These are phyloP conservation scores for Drosophila emarginata DNA, from an alignment of 2,888 invertebrate genomes.

Conservation along the genomic window DNA sequence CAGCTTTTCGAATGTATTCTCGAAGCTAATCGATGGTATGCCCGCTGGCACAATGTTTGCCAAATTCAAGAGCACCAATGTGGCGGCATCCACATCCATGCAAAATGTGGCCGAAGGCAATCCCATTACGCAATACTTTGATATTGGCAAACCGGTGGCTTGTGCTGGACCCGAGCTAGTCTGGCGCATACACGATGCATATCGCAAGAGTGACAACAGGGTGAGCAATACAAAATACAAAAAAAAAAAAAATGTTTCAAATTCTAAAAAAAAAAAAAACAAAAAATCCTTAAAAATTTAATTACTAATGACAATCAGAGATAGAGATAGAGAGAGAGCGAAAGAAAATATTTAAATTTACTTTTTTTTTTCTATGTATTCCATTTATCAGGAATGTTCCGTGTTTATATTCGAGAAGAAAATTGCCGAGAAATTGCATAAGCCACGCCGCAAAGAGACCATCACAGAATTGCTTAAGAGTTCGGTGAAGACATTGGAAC, in stretches of 20 bases:
- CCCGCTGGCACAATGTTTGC: conserved; percentile 87
- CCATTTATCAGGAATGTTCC: conserved; percentile 90
- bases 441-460: conserved; percentile 95
- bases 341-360: background rate
- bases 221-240: conserved; percentile 84
- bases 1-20: conserved; percentile 82
- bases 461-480: conserved; percentile 93
- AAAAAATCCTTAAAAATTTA: no score
- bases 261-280: background rate
- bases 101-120: conserved; percentile 87
- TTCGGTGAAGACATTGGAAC: conserved; percentile 90
- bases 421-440: conserved; percentile 95
- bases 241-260: background rate
- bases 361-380: background rate
- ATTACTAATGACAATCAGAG: no score
- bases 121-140: conserved; percentile 94
- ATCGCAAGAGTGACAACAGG: conserved; percentile 93
- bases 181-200: conserved; percentile 96
- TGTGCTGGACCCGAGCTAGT: conserved; percentile 93
- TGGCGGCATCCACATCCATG: conserved; percentile 80
- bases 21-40: conserved; percentile 83
- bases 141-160: conserved; percentile 92
- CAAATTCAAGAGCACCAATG: conserved; percentile 87
- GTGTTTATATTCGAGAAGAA: conserved; percentile 97
- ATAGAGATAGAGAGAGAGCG: background rate